Base-by-base conservation (phyloP, 1,140 invertebrate species). In the Calycopis cecrops region DNA sequence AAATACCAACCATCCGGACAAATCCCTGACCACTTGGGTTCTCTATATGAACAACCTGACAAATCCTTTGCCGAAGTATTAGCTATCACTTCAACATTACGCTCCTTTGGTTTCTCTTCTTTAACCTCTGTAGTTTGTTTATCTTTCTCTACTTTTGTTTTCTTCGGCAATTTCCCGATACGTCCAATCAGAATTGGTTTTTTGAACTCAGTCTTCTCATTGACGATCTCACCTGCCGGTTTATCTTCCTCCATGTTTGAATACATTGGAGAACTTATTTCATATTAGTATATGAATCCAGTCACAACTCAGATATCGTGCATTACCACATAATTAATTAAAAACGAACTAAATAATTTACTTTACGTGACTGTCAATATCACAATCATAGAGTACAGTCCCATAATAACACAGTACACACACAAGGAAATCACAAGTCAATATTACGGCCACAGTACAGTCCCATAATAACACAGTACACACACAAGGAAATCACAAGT, bases 21-120 rank as follows among this genome's bases (percentile, higher is more conserved):
- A n/a, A 90, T 60, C 0, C 92, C 92, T 44, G 92, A 91, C 95
- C 95, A 96, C 54, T 86, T 76, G 1, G 95, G 95, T 73, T 94
- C 93, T 77, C 90, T 91, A 69, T 96, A 96, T 0, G 92, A 91
- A 59, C 86, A 69, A n/a, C 80, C 73, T 1, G 71, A 65, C 40
- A 79, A 56, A 67, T 85, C 79, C 38, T 80, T 88, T 3, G 78
- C 4, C 80, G 69, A 1, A 79, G 67, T 35, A 77, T 55, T 7
- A 63, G 47, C 62, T 71, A 49, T 72, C 72, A 0, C 62, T 18
- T 1, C 59, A 54, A 60, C 73, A 62, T 14, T 48, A 35, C 7
- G n/a, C 14, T 18, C 42, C 58, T 57, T 57, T 59, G 16, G 40
- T n/a, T 16, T 55, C 17, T 49, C 40, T 47, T 57, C 9, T 34